Percentiles rank a stretch among this genome's conserved stretches.
phyloP scores from a whole-genome alignment of 2,888 invertebrate genomes.

The Scaptomyza tumidula region DNA sequence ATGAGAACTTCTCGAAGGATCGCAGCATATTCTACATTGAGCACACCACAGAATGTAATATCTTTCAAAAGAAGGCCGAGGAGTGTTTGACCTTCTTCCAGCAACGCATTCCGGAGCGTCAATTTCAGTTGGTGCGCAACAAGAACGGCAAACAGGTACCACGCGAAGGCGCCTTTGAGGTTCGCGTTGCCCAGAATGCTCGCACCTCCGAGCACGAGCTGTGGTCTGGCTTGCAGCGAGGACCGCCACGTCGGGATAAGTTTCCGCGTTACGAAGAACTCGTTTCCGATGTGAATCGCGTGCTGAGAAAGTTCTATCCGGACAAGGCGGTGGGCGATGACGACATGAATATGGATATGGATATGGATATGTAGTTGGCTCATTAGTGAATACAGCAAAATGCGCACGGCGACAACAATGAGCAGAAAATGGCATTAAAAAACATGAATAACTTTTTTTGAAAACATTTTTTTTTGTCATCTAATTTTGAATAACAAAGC shows the following conservation, averaged over 20 bases:
- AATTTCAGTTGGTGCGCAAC: conserved; percentile 77
- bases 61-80: conserved; percentile 79
- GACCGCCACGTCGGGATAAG: conserved; percentile 83
- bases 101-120: conserved; percentile 71
- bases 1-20: conserved; percentile 74
- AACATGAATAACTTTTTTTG: conserved; percentile 17
- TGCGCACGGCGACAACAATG: conserved; percentile 32
- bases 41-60: conserved; percentile 81
- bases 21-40: conserved; percentile 82
- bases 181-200: conserved; percentile 80
- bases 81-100: conserved; percentile 71
- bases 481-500: conserved; percentile 55
- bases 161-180: conserved; percentile 81
- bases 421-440: conserved; percentile 30
- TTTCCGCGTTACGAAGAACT: conserved; percentile 75
- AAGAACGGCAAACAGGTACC: conserved; percentile 69
- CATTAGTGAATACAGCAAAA: conserved; percentile 4
- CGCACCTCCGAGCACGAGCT: conserved; percentile 72
- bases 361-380: conserved; percentile 18
- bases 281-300: conserved; percentile 69
- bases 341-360: conserved; percentile 35
- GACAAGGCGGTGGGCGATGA: conserved; percentile 58
- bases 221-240: conserved; percentile 78
- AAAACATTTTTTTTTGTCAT: conserved; percentile 9
- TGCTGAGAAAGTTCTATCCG: conserved; percentile 81